These are phyloP conservation scores for Argyresthia goedartella DNA, from an alignment of 2,888 invertebrate species.

Conservation along the genomic window DNA sequence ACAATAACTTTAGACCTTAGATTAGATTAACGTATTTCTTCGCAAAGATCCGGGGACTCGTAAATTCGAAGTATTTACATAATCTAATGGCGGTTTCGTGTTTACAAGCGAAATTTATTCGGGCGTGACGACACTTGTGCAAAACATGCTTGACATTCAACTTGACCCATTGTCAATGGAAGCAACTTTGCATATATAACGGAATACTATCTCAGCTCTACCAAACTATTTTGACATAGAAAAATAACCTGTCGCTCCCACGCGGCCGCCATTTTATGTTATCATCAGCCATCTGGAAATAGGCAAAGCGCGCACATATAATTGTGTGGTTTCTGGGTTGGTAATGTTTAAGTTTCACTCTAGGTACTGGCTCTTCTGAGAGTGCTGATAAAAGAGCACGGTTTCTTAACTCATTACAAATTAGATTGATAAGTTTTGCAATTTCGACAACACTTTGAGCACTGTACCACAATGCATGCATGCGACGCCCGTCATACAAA, in stretches of 20 bases:
- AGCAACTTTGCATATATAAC: conserved; percentile 31
- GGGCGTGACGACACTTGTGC: conserved; percentile 15
- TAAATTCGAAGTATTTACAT: conserved; percentile 8
- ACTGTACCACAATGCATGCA: too few relatives aligned
- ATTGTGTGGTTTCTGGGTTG: conserved; percentile 40
- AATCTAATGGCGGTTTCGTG: neutral
- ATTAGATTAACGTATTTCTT: neutral
- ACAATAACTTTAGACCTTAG: neutral
- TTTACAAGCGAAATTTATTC: conserved; percentile 26
- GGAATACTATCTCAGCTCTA: conserved; percentile 34
- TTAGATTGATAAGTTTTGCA: too few relatives aligned
- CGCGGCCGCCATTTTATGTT: conserved; percentile 26
- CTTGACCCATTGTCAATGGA: conserved; percentile 35
- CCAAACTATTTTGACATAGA: conserved; percentile 41
- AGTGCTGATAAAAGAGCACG: too few relatives aligned
- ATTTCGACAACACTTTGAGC: too few relatives aligned
- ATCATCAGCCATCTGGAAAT: conserved; percentile 24
- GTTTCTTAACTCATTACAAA: too few relatives aligned
- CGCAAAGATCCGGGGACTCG: conserved; percentile 24
- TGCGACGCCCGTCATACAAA: too few relatives aligned
- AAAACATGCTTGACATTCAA: conserved; percentile 20
- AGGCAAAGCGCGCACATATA: conserved; percentile 17
- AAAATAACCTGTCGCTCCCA: conserved; percentile 37
- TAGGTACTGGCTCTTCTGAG: too few relatives aligned
- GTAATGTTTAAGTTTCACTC: conserved; percentile 10